Conservation (phyloP, 2,797 vertebrate genomes). For the Mormyrus proboscirostris region DNA sequence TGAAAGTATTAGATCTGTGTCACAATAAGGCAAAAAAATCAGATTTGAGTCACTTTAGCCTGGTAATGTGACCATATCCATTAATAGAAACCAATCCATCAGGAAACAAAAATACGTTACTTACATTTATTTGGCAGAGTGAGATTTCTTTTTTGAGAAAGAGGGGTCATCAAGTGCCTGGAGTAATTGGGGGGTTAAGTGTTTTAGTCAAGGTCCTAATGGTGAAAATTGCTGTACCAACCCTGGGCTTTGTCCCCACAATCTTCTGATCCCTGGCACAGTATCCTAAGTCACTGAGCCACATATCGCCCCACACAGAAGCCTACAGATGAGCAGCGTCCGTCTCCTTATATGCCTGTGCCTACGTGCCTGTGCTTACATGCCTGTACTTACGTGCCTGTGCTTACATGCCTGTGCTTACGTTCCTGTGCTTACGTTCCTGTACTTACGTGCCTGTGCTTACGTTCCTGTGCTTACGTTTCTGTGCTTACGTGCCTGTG, state of each 20-base stretch:
- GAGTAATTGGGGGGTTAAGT: background rate
- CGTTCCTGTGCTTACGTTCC: too few relatives aligned
- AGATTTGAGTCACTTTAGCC: too few relatives aligned
- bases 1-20: too few relatives aligned
- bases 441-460: too few relatives aligned
- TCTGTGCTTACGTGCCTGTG: too few relatives aligned
- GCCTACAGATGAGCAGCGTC: background rate
- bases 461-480: too few relatives aligned
- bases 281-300: background rate
- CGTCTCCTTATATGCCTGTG: background rate
- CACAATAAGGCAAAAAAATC: too few relatives aligned
- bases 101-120: background rate
- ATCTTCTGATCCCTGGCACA: background rate
- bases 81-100: background rate
- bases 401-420: too few relatives aligned
- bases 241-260: background rate
- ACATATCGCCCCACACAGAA: background rate
- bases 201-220: background rate
- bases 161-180: background rate
- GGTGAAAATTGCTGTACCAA: background rate
- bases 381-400: too few relatives aligned
- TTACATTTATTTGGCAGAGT: background rate
- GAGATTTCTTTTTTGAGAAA: background rate
- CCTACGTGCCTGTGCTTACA: too few relatives aligned
- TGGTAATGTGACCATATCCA: background rate